These are phyloP conservation scores for Pherbina coryleti DNA, from an alignment of 2,888 invertebrate genomes.

Conservation along the genomic window DNA sequence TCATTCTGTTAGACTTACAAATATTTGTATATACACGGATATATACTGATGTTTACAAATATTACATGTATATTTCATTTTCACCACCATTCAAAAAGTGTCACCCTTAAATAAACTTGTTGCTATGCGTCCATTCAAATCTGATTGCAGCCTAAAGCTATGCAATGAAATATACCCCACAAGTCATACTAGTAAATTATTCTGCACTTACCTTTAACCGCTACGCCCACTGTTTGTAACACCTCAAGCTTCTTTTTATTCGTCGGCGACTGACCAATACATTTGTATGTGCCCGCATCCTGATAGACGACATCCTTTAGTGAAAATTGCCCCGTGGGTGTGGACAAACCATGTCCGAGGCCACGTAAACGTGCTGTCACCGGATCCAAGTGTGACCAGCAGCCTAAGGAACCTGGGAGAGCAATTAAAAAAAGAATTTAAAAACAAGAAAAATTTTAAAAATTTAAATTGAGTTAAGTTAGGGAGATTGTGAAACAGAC, in stretches of 20 bases:
- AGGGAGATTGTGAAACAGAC: background rate
- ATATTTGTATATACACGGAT: no score
- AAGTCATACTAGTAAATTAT: background rate
- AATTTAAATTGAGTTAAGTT: conserved; percentile 18
- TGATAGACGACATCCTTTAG: conserved; percentile 81
- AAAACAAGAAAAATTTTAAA: conserved; percentile 26
- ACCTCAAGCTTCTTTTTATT: conserved; percentile 72
- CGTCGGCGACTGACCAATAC: conserved; percentile 72
- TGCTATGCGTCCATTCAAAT: background rate
- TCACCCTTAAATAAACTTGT: no score
- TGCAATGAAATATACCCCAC: background rate
- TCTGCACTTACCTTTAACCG: conserved; percentile 72
- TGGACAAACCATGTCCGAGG: conserved; percentile 72
- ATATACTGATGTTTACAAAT: no score
- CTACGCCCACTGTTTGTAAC: conserved; percentile 71
- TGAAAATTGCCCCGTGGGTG: conserved; percentile 74
- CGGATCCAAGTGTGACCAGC: conserved; percentile 75
- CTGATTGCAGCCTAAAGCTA: background rate
- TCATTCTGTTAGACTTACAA: no score
- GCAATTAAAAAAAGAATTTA: conserved; percentile 28
- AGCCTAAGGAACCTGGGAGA: conserved; percentile 73
- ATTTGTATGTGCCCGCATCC: conserved; percentile 82
- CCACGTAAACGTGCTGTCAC: conserved; percentile 72
- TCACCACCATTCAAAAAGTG: no score
- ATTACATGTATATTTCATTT: no score